Percentiles rank a stretch among this genome's conserved stretches.
phyloP scores from a whole-genome alignment of 1,140 invertebrate species.

The Ganaspis sp. region DNA sequence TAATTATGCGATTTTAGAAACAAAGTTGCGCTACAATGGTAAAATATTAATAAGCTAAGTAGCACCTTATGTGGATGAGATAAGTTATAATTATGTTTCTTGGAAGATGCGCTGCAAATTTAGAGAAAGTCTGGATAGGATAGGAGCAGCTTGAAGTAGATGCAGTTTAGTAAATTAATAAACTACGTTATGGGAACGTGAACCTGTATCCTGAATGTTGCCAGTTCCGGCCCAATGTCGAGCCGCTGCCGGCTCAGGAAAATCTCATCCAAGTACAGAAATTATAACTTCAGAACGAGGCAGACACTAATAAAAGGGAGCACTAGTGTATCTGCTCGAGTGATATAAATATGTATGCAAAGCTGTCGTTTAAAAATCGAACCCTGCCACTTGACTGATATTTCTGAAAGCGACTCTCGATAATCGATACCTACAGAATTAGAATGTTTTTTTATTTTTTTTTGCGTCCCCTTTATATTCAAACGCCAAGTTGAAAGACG shows the following conservation, averaged over 20 bases:
- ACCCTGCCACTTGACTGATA: slow-evolving; percentile 10
- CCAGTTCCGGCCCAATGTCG: not conserved
- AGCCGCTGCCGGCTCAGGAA: not conserved
- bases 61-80: not conserved
- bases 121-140: not conserved
- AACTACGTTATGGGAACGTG: not conserved
- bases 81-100: slow-evolving; percentile 22
- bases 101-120: not conserved
- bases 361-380: slow-evolving; percentile 13
- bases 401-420: slow-evolving; percentile 14
- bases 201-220: not conserved
- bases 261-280: slow-evolving; percentile 16
- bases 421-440: not conserved
- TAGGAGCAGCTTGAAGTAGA: not conserved
- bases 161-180: slow-evolving; percentile 18
- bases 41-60: slow-evolving; percentile 11
- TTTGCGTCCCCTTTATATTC: not conserved
- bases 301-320: slow-evolving; percentile 20
- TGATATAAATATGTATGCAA: slow-evolving; percentile 14
- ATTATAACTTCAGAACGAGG: not conserved
- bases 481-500: slow-evolving; percentile 12
- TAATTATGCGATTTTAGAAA: no score
- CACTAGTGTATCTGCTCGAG: not conserved
- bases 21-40: not conserved
- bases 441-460: slow-evolving; percentile 4